These are phyloP conservation scores for Tamias sibiricus DNA, from an alignment of 2,113 vertebrate genomes.

Conservation along the genomic window DNA sequence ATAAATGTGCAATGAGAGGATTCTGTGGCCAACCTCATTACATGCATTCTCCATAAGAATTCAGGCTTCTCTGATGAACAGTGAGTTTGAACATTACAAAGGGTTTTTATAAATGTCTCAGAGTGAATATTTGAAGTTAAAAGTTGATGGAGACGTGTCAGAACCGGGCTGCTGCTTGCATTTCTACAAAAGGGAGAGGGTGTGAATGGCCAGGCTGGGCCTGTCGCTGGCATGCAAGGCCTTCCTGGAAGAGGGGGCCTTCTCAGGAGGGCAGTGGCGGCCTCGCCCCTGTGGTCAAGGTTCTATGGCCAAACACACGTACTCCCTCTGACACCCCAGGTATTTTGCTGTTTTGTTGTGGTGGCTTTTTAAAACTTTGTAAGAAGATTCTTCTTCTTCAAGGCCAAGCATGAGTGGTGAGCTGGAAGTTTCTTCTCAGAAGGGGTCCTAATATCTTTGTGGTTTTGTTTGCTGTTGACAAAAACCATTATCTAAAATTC, in stretches of 20 bases:
- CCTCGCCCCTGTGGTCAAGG: background rate
- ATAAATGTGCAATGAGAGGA: background rate
- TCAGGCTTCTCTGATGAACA: background rate
- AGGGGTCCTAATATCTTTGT: background rate
- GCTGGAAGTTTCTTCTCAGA: background rate
- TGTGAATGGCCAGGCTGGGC: background rate
- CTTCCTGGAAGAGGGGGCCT: background rate
- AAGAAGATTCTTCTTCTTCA: background rate
- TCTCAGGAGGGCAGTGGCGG: fast-evolving
- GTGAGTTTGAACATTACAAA: background rate
- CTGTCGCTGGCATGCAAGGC: slow-evolving; percentile 41
- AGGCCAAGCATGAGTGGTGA: background rate
- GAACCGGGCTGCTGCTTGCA: slow-evolving; percentile 9
- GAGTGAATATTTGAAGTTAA: slow-evolving; percentile 46
- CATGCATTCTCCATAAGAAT: background rate
- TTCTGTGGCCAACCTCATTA: background rate
- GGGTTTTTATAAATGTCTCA: slow-evolving; percentile 14
- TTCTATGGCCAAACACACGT: background rate
- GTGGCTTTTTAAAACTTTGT: background rate
- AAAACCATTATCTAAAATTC: background rate
- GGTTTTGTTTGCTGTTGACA: background rate
- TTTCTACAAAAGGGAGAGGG: slow-evolving; percentile 50
- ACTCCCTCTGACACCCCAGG: background rate
- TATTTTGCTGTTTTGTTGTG: background rate
- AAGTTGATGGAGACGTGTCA: slow-evolving; percentile 8